Conservation (phyloP, 2,797 vertebrate genomes). For the Centropyge bicolor region DNA sequence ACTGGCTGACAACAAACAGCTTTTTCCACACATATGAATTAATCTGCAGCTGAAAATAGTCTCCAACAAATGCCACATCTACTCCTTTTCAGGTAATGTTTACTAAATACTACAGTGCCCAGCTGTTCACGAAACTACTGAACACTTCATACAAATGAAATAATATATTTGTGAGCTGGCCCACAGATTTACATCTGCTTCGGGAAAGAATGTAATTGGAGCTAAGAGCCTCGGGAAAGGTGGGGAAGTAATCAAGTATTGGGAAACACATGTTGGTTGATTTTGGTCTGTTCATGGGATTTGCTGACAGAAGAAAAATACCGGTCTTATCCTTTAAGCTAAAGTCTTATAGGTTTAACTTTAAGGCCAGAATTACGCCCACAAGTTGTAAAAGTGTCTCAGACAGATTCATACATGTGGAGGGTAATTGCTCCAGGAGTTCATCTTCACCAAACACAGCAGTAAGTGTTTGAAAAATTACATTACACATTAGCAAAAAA, state of each 20-base stretch:
- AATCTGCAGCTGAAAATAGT: background rate
- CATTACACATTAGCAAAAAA: constrained; percentile 1
- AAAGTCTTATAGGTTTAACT: background rate
- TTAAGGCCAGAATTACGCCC: background rate
- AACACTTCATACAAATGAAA: background rate
- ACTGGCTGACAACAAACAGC: background rate
- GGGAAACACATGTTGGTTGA: background rate
- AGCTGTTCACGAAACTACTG: background rate
- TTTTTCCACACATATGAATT: background rate
- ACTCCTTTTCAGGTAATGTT: background rate
- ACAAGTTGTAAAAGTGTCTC: background rate
- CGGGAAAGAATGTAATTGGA: background rate
- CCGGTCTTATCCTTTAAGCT: background rate
- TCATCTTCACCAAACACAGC: constrained; percentile 11
- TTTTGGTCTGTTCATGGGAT: background rate
- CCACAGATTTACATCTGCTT: background rate
- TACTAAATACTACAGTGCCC: background rate
- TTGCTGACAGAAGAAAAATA: background rate
- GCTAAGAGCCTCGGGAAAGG: background rate
- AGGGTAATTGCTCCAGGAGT: constrained; percentile 14
- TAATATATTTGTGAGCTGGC: background rate
- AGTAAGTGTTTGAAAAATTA: constrained; percentile 4
- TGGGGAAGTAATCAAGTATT: background rate
- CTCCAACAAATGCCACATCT: background rate
- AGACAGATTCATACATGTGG: constrained; percentile 6